Evolutionary conservation across 92 coral and sea anemone genomes (phyloP), one percentile per base, ranked within the genome.

Genomic region (Hydrozoanthus gracilis): DNA sequence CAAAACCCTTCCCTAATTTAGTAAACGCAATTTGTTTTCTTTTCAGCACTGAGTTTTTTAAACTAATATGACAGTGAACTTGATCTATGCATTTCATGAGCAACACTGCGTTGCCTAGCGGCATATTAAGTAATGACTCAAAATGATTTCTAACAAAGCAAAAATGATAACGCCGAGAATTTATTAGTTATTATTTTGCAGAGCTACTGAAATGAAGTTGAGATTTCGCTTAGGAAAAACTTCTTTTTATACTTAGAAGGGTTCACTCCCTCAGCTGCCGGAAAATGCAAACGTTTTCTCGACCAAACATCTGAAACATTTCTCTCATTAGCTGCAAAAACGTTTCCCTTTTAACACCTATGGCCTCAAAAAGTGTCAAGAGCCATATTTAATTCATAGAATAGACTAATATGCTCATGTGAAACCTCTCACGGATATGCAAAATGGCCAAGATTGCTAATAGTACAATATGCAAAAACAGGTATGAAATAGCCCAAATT

Each of bases 321-420:
- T 64, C 39, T 17, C 35, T 61, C 67, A 61, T 61, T 61, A 61
- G 20, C 67, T 61, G 4, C 17, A 12, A 67, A 67, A 67, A 67
- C 44, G 3, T 17, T 8, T 17, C 35, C 18, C 72, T 11, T 67
- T 16, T 66, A 18, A 45, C 18, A 67, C 35, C 18, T 27, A 39
- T 67, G 5, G 17, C 72, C 46, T n/a, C 16, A 67, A 67, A 67
- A 74, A 16, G 51, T 47, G 13, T 49, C 60, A 73, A 73, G 56
- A 12, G 56, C 18, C 61, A 74, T 74, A 73, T 47, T 73, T 73
- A 74, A 74, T 50, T 17, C 39, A 27, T 51, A 39, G 61, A 17
- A 12, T 47, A 74, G 3, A 48, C 4, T 6, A 73, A 47, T 11
- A 27, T 27, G 39, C 39, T 27, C 39, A 2, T 27, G 39, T 27